Evolutionary conservation across 2,888 invertebrate genomes (phyloP).

Genomic region (Eurytoma adleriae): DNA sequence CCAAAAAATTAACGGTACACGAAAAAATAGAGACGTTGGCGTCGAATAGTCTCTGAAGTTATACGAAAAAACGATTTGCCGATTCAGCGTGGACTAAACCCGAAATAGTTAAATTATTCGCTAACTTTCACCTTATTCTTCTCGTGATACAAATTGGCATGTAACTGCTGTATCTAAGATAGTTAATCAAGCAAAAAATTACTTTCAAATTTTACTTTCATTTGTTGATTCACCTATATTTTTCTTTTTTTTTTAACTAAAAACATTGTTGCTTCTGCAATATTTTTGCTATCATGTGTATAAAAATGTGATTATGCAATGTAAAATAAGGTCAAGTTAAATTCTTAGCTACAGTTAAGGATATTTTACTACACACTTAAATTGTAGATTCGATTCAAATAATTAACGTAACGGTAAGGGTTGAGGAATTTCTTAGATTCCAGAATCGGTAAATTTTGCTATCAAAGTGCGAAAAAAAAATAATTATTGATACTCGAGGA

Average conservation of each 20-base stretch:
- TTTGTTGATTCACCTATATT: too few species aligned
- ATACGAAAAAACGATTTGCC: conserved; percentile 40
- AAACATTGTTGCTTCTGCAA: too few species aligned
- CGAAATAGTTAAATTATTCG: conserved; percentile 23
- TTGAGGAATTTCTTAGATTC: conserved; percentile 14
- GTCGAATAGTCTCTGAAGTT: conserved; percentile 51
- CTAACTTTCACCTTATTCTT: conserved; percentile 49
- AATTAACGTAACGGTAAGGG: conserved; percentile 28
- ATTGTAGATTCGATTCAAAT: conserved; percentile 24
- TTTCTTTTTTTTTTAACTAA: too few species aligned
- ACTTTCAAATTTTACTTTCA: conserved; percentile 37
- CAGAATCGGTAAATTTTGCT: conserved; percentile 24
- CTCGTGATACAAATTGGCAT: conserved; percentile 18
- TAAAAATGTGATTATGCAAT: too few species aligned
- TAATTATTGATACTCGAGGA: conserved; percentile 28
- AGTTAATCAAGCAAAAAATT: conserved; percentile 13
- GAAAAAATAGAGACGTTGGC: conserved; percentile 34
- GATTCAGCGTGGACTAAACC: conserved; percentile 34
- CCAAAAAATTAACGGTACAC: neutral
- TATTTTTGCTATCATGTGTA: too few species aligned
- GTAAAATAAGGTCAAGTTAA: too few species aligned
- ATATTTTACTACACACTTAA: conserved; percentile 8
- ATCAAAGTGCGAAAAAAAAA: neutral
- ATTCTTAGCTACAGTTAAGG: conserved; percentile 16
- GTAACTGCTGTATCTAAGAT: conserved; percentile 3